Evolutionary conservation across 2,888 invertebrate genomes (phyloP).

Genomic region (Maniola hyperantus): DNA sequence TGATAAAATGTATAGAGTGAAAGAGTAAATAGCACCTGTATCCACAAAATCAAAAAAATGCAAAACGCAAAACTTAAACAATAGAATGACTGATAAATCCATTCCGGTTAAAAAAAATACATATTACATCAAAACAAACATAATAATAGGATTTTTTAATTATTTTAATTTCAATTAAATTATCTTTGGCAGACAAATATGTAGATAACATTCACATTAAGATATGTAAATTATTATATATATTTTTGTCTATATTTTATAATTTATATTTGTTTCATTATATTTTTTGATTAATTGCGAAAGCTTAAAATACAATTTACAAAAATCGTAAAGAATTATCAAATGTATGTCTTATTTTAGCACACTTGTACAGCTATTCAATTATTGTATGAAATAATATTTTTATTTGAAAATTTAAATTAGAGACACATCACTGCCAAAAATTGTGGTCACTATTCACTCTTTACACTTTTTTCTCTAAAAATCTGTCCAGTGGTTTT

Average conservation of each 20-base stretch:
- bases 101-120: too few species aligned
- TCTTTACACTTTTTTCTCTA: constrained; percentile 36
- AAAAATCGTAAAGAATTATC: background rate
- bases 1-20: constrained; percentile 31
- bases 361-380: background rate
- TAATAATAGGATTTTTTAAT: background rate
- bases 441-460: constrained; percentile 41
- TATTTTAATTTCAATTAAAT: background rate
- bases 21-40: constrained; percentile 27
- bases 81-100: background rate
- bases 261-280: background rate
- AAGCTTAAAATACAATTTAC: constrained; percentile 4
- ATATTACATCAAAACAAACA: background rate
- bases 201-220: background rate
- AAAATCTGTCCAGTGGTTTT: constrained; percentile 38
- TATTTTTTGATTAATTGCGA: background rate
- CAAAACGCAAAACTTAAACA: background rate
- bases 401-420: constrained; percentile 28
- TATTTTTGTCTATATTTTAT: background rate
- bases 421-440: constrained; percentile 45
- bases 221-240: background rate
- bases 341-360: background rate
- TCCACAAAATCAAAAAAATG: constrained; percentile 4
- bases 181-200: background rate
- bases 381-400: background rate